phyloP scores from a whole-genome alignment of 1,140 invertebrate genomes.

The Protaetia brevitarsis region DNA sequence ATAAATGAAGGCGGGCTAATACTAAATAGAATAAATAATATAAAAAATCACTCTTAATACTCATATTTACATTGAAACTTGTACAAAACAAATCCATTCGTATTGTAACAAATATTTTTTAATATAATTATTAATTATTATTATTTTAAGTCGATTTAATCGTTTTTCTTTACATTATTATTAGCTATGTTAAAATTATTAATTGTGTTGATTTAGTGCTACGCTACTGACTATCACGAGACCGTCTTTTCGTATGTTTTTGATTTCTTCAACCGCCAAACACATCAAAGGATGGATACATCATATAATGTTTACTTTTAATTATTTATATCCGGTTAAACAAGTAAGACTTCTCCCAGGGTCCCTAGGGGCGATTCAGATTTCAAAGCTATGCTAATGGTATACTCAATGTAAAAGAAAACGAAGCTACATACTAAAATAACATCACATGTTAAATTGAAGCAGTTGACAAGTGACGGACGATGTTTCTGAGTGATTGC shows the following conservation, averaged over 20 bases:
- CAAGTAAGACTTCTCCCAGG: slow-evolving; percentile 29
- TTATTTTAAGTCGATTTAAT: too few relatives aligned
- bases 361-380: slow-evolving; percentile 15
- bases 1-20: too few relatives aligned
- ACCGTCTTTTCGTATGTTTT: neutral
- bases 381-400: slow-evolving; percentile 15
- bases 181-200: too few relatives aligned
- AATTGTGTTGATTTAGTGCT: too few relatives aligned
- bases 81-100: too few relatives aligned
- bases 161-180: too few relatives aligned
- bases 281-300: slow-evolving; percentile 9
- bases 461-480: slow-evolving; percentile 7
- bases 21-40: too few relatives aligned
- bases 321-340: slow-evolving; percentile 33
- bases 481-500: neutral
- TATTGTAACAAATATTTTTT: too few relatives aligned
- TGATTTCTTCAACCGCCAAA: neutral
- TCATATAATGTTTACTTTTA: slow-evolving; percentile 32
- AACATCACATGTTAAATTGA: slow-evolving; percentile 9
- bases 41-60: too few relatives aligned
- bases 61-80: too few relatives aligned
- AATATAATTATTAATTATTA: too few relatives aligned
- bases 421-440: neutral
- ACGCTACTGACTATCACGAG: neutral
- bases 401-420: neutral